Percentiles rank a stretch among this genome's conserved stretches.
These are phyloP conservation scores for Chaenodraco wilsoni DNA, from an alignment of 2,797 vertebrate species.

Conservation along the genomic window DNA sequence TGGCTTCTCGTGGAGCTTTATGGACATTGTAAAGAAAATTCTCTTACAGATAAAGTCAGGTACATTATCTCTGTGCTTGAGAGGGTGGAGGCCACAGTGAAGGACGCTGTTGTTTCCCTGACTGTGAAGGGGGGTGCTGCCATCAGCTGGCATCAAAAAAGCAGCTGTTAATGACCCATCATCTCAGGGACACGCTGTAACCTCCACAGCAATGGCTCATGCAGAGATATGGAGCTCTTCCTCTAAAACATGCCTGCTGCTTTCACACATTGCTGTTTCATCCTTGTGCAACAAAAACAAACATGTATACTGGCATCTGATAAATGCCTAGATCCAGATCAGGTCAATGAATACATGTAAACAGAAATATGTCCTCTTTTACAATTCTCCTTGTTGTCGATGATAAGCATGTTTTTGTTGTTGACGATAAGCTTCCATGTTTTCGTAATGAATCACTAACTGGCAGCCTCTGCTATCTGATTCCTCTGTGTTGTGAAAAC, in stretches of 20 bases:
- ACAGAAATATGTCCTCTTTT: constrained; percentile 35
- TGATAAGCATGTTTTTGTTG: constrained; percentile 52
- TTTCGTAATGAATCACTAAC: constrained; percentile 68
- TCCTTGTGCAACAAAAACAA: not conserved
- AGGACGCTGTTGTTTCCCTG: constrained; percentile 56
- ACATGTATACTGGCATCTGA: constrained; percentile 27
- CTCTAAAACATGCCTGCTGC: not conserved
- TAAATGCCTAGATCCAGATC: constrained; percentile 33
- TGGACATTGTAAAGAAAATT: constrained; percentile 18
- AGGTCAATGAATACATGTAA: constrained; percentile 53
- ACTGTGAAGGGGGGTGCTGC: constrained; percentile 14
- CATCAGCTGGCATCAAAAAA: constrained; percentile 40
- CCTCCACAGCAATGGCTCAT: constrained; percentile 46
- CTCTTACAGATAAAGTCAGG: constrained; percentile 27
- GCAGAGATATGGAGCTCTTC: not conserved
- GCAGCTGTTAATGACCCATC: constrained; percentile 64
- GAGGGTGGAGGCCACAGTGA: constrained; percentile 49
- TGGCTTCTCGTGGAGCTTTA: not conserved
- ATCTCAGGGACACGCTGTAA: constrained; percentile 57
- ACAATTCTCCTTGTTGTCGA: constrained; percentile 46
- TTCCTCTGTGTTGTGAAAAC: constrained; percentile 48
- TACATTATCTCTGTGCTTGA: constrained; percentile 23
- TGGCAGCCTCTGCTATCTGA: constrained; percentile 58
- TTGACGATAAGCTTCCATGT: constrained; percentile 56
- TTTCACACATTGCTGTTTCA: not conserved